Percentiles rank a stretch among this genome's conserved stretches.
Conservation (phyloP, 2,888 invertebrate genomes). For the Calameuta idolon region DNA sequence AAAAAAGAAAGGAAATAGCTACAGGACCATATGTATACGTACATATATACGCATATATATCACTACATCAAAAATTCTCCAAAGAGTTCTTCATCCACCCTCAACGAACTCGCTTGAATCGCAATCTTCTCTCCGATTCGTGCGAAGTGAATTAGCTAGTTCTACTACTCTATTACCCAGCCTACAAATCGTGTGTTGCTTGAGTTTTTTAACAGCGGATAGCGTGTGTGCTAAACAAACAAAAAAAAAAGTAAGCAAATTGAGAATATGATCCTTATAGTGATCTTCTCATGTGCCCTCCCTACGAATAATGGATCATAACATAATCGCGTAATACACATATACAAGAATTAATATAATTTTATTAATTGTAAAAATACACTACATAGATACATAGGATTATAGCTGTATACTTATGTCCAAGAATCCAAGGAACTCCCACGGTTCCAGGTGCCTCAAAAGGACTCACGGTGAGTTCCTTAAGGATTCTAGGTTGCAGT, state of each 20-base stretch:
- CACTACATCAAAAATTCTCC: conserved; percentile 51
- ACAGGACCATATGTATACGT: neutral
- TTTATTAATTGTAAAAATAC: conserved; percentile 34
- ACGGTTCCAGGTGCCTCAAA: neutral
- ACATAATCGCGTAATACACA: conserved; percentile 39
- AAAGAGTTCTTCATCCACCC: conserved; percentile 53
- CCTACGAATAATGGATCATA: conserved; percentile 29
- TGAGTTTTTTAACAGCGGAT: conserved; percentile 51
- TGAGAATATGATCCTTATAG: conserved; percentile 16
- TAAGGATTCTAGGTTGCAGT: neutral
- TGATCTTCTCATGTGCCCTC: conserved; percentile 11
- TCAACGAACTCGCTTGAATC: conserved; percentile 17
- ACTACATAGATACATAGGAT: conserved; percentile 27
- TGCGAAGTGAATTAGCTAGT: conserved; percentile 44
- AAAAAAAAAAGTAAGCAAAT: conserved; percentile 15
- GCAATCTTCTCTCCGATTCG: conserved; percentile 24
- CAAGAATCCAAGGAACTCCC: conserved; percentile 20
- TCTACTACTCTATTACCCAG: conserved; percentile 41
- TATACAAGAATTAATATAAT: conserved; percentile 36
- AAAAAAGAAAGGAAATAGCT: neutral
- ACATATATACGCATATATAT: neutral
- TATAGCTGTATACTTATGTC: conserved; percentile 17
- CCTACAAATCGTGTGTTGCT: conserved; percentile 59
- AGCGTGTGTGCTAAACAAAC: conserved; percentile 50
- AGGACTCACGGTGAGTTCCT: neutral